Evolutionary conservation across 2,113 vertebrate genomes (phyloP).

Genomic region (Ailurus styani): DNA sequence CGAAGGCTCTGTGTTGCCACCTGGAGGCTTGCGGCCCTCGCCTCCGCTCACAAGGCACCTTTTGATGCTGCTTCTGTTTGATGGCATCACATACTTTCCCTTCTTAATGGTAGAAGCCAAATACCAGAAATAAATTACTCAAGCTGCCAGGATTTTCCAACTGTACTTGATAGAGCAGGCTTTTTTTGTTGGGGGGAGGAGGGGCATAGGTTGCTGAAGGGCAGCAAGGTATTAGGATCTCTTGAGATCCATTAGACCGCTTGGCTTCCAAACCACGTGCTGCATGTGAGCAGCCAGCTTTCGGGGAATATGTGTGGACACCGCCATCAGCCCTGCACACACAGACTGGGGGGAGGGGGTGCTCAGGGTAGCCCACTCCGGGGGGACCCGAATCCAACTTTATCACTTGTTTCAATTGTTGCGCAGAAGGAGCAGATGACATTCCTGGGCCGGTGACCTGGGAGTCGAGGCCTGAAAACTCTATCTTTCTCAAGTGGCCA

Average conservation of each 20-base stretch:
- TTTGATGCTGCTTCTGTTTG: background rate
- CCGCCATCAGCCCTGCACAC: background rate
- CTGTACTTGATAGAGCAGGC: background rate
- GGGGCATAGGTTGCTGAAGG: background rate
- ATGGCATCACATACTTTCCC: accelerated
- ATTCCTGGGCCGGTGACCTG: slow-evolving; percentile 90
- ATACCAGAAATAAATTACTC: background rate
- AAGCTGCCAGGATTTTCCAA: background rate
- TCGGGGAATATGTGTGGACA: accelerated
- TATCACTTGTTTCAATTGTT: slow-evolving; percentile 9
- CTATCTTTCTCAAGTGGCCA: slow-evolving; percentile 90
- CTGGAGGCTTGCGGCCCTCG: accelerated
- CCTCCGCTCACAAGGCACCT: accelerated
- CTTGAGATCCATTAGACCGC: background rate
- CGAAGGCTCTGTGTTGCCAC: accelerated
- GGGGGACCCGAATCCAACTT: background rate
- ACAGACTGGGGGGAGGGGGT: no score
- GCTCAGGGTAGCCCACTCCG: background rate
- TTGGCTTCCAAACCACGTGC: background rate
- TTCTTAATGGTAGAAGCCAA: background rate
- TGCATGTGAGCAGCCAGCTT: background rate
- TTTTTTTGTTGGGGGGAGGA: background rate
- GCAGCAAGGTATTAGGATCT: accelerated
- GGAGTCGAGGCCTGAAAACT: slow-evolving; percentile 87
- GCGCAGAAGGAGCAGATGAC: slow-evolving; percentile 92